Base-by-base conservation (phyloP, 2,888 invertebrate genomes). In the Pseudococcus longispinus region DNA sequence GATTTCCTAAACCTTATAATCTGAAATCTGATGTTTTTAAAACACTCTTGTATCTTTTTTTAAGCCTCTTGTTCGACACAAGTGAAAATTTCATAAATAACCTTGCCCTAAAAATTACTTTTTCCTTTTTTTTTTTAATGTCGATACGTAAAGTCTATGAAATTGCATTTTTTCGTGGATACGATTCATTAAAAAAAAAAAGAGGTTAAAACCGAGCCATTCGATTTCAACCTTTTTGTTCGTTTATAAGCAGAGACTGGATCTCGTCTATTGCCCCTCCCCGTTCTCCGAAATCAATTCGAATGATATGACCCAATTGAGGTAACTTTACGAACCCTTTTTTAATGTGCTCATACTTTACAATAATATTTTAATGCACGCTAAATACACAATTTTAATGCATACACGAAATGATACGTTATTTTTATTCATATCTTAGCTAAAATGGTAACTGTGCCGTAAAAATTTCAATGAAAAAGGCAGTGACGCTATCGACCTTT, bases 401-500 rank as follows among this genome's bases (percentile, higher is more conserved):
- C 37, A 9, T 37, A 65, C 26, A 26, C 65, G 65, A 65, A 65
- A 65, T 13, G 11, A 65, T 13, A 65, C 23, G 26, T 65, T 9
- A 15, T 1, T 46, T n/a, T 15, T n/a, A 15, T n/a, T 51, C 51
- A n/a, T 51, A 65, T 65, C 65, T 65, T 65, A 65, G 65, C 65
- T 65, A 65, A 65, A 51, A 51, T 65, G 65, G 65, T 65, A 65
- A 65, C 65, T 65, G 65, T 65, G 65, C 65, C 65, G 26, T 65
- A 65, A 65, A 65, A 65, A 65, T 65, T 65, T 65, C 65, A 65
- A 65, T 65, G 65, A 65, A 65, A 65, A 65, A 65, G 65, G 65
- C 23, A 65, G 65, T 26, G 65, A 65, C 23, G 65, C 65, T 65
- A 51, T 65, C 65, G 65, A 65, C 65, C 65, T 26, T 23, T 26